A percentile compares a stretch with the other conserved stretches of the same genome.
Conservation (phyloP, 2,888 invertebrate species). For the Agapostemon virescens region DNA sequence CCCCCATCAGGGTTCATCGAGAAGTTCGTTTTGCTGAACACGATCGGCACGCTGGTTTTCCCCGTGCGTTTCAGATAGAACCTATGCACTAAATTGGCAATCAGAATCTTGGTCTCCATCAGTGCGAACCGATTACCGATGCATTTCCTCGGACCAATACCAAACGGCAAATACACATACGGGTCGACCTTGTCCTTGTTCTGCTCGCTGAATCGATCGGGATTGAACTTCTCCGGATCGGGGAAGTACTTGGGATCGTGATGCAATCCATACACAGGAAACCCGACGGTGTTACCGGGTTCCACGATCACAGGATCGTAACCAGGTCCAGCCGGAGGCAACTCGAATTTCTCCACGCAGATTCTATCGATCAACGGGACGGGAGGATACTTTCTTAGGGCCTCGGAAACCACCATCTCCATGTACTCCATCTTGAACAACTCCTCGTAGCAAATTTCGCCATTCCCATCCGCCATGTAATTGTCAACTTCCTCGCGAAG, state of each 20-base stretch:
- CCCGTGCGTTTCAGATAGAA: constrained; percentile 71
- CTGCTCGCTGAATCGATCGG: constrained; percentile 67
- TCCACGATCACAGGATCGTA: constrained; percentile 43
- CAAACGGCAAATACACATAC: constrained; percentile 69
- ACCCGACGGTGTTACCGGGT: constrained; percentile 40
- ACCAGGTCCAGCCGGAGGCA: constrained; percentile 72
- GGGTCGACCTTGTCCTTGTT: constrained; percentile 65
- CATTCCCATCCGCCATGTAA: constrained; percentile 46
- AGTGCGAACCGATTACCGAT: constrained; percentile 71
- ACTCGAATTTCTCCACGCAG: constrained; percentile 81
- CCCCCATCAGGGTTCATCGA: constrained; percentile 53
- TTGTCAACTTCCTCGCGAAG: constrained; percentile 76
- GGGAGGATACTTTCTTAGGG: constrained; percentile 82
- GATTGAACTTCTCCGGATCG: constrained; percentile 70
- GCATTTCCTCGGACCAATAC: constrained; percentile 70
- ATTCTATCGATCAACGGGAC: constrained; percentile 81
- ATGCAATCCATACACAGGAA: constrained; percentile 67
- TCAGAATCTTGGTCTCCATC: constrained; percentile 71
- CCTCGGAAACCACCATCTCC: constrained; percentile 79
- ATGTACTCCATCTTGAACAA: constrained; percentile 70
- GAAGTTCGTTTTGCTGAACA: constrained; percentile 46
- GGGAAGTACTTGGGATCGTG: constrained; percentile 68
- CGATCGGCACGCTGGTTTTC: constrained; percentile 79
- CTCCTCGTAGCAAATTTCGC: constrained; percentile 65
- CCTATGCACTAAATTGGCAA: constrained; percentile 61